Conservation (phyloP, 2,113 vertebrate species). For the Centropristis striata region DNA sequence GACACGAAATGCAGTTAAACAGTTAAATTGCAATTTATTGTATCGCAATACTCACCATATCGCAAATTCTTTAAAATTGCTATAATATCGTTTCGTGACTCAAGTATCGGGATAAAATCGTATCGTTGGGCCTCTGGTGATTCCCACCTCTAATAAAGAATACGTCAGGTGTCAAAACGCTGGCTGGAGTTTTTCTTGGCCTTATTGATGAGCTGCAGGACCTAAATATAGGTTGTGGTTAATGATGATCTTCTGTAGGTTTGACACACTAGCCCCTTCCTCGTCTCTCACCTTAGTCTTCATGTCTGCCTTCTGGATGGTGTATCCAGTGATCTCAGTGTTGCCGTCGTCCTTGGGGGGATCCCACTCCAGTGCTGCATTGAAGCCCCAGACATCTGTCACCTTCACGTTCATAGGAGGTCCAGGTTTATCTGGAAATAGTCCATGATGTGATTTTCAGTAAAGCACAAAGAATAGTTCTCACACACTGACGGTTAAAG, state of each 20-base stretch:
- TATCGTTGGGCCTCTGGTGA: too few relatives aligned
- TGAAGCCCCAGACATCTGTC: slow-evolving; percentile 93
- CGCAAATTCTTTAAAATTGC: too few relatives aligned
- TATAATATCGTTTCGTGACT: too few relatives aligned
- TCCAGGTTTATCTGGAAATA: slow-evolving; percentile 88
- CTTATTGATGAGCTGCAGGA: background rate
- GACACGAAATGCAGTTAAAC: too few relatives aligned
- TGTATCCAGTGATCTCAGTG: slow-evolving; percentile 89
- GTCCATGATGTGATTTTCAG: background rate
- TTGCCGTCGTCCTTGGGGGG: slow-evolving; percentile 92
- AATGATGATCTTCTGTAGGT: background rate
- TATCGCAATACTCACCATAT: too few relatives aligned
- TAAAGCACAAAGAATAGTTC: background rate
- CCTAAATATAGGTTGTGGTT: background rate
- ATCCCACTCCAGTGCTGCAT: slow-evolving; percentile 90
- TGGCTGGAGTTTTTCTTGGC: too few relatives aligned
- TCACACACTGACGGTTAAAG: background rate
- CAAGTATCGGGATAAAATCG: too few relatives aligned
- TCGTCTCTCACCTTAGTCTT: slow-evolving; percentile 89
- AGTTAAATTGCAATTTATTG: too few relatives aligned
- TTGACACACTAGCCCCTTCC: background rate
- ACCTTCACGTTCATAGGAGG: slow-evolving; percentile 85
- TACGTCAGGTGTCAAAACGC: background rate
- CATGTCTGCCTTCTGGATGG: slow-evolving; percentile 93
- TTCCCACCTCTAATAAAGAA: too few relatives aligned